phyloP scores from a whole-genome alignment of 2,113 vertebrate species.

The Istiophorus platypterus region DNA sequence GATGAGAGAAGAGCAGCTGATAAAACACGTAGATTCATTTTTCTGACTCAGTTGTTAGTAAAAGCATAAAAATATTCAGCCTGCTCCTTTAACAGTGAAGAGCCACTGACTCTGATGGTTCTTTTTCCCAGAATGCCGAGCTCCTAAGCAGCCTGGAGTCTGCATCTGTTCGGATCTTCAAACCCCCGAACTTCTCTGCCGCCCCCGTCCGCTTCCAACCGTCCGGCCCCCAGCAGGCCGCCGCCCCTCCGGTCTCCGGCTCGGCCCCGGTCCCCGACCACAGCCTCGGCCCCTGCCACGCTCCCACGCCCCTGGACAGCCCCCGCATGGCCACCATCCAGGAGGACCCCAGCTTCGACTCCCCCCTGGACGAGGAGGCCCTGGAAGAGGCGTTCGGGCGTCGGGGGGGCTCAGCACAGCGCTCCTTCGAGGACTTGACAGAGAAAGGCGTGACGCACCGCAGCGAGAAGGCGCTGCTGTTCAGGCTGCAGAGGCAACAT shows the following conservation, averaged over 20 bases:
- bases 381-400: constrained; percentile 91
- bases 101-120: not conserved
- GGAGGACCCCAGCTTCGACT: constrained; percentile 92
- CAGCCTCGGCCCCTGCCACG: not conserved
- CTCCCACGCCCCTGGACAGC: constrained; percentile 77
- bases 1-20: too few species aligned
- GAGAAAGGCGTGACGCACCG: constrained; percentile 73
- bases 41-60: not conserved
- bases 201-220: constrained; percentile 82
- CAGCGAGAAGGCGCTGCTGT: constrained; percentile 83
- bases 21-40: too few species aligned
- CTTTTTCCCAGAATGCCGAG: constrained; percentile 89
- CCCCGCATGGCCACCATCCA: constrained; percentile 95
- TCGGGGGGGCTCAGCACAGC: constrained; percentile 76
- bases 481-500: constrained; percentile 87
- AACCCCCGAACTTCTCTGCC: constrained; percentile 78
- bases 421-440: constrained; percentile 96
- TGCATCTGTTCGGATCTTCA: constrained; percentile 91
- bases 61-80: not conserved
- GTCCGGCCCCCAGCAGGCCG: constrained; percentile 66
- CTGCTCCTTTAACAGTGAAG: not conserved
- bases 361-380: constrained; percentile 86
- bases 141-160: constrained; percentile 96
- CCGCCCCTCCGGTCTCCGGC: constrained; percentile 49
- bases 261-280: not conserved